These are phyloP conservation scores for Anolis sagrei DNA, from an alignment of 2,113 vertebrate species.

Conservation along the genomic window DNA sequence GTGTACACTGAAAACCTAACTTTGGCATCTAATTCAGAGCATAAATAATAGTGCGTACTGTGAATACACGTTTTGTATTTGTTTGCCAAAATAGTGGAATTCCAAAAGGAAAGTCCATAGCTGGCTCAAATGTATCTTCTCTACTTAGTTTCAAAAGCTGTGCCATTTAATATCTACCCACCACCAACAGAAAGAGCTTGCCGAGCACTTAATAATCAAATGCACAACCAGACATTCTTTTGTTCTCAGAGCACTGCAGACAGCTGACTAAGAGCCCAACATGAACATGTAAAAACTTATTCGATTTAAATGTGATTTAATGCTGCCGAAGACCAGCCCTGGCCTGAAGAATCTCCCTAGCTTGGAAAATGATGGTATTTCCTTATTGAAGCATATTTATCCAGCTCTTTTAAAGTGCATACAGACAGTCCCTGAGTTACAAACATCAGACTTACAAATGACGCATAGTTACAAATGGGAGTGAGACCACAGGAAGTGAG, in stretches of 20 bases:
- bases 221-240: not conserved
- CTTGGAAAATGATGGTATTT: not conserved
- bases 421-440: too few species aligned
- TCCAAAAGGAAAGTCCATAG: not conserved
- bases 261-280: not conserved
- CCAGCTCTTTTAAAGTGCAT: not conserved
- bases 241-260: slow-evolving; percentile 12
- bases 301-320: not conserved
- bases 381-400: not conserved
- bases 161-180: not conserved
- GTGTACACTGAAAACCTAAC: not conserved
- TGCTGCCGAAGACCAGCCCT: not conserved
- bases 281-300: slow-evolving; percentile 7
- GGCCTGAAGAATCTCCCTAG: not conserved
- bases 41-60: not conserved
- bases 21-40: too few species aligned
- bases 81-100: not conserved
- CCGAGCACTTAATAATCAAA: not conserved
- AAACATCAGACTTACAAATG: too few species aligned
- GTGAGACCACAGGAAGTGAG: too few species aligned
- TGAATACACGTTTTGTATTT: not conserved
- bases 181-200: not conserved
- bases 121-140: not conserved
- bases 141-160: not conserved
- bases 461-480: too few species aligned